Base-by-base conservation (phyloP, 2,888 invertebrate genomes). In the Pseudanteris insignis region DNA sequence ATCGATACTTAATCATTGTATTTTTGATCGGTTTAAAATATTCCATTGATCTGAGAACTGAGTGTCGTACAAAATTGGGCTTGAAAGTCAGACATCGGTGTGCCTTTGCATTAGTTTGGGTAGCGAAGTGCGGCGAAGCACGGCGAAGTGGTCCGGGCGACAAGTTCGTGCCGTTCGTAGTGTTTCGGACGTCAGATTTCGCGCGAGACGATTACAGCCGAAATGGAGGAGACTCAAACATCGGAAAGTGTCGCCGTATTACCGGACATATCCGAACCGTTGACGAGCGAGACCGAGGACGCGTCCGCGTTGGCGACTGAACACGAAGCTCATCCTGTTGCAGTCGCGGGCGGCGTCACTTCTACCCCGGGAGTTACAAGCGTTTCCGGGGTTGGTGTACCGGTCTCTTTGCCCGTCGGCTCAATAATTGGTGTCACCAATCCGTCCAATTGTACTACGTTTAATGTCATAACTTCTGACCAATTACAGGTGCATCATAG, bases 401-500 rank as follows among this genome's bases (percentile, higher is more conserved):
- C 85, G 30, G 89, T 89, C 47, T 86, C 88, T 14, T 79, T 92
- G 72, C 91, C 91, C 15, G 90, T 91, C 64, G 91, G 90, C 41
- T 90, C 91, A 12, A 86, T 92, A 74, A 89, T 92, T 75, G 82
- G 82, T 41, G 82, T 83, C 44, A 75, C 81, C 32, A 78, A 78
- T 61, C 75, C 80, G 6, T 73, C 73, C 66, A 85, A 90, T 44
- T 88, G 89, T 25, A 88, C 90, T 65, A 88, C 92, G 30, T 92
- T 90, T 81, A 92, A 92, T 83, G 91, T 92, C 74, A 91, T 92
- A 79, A 90, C 91, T 15, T 88, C 90, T 24, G 92, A 92, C 72
- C 91, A 92, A 76, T 80, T 92, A 74, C 90, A 90, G 72, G 83
- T 83, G 21, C 7, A 7, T 7, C 21, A n/a, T n/a, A n/a, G n/a